Evolutionary conservation across 2,113 vertebrate species (phyloP).

Genomic region (Pluvialis apricaria): DNA sequence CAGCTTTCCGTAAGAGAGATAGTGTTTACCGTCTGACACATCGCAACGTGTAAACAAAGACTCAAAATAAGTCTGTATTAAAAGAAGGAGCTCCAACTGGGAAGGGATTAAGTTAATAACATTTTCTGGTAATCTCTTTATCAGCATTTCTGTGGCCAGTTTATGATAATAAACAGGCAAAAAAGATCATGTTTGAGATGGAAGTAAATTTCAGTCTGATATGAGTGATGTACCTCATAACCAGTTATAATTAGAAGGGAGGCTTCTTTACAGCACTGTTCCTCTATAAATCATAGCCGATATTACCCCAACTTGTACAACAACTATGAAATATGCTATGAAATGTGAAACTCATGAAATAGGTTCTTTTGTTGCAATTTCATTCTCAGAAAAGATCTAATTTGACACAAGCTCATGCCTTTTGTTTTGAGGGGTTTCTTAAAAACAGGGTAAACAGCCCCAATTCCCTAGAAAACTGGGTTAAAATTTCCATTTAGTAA

Average conservation of each 20-base stretch:
- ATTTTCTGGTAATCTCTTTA: constrained; percentile 36
- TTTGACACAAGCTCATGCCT: background rate
- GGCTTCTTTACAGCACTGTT: constrained; percentile 28
- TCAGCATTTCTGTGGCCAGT: constrained; percentile 56
- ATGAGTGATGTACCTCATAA: constrained; percentile 62
- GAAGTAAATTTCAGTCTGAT: constrained; percentile 53
- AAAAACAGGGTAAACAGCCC: background rate
- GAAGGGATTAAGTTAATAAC: constrained; percentile 33
- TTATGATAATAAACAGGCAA: constrained; percentile 48
- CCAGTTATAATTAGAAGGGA: constrained; percentile 64
- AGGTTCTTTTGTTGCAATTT: constrained; percentile 20
- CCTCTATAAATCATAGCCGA: constrained; percentile 52
- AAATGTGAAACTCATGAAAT: constrained; percentile 35
- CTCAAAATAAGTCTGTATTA: background rate
- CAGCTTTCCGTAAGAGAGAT: background rate
- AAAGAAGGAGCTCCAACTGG: background rate
- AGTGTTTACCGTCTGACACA: background rate
- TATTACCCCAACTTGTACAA: constrained; percentile 49
- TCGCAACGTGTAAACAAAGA: background rate
- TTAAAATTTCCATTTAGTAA: background rate
- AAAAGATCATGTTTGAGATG: background rate
- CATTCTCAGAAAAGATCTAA: background rate
- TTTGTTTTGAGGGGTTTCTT: background rate
- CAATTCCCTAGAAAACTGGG: background rate
- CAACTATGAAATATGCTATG: constrained; percentile 29